These are phyloP conservation scores for Heliconius cydno DNA, from an alignment of 2,888 invertebrate species.

Conservation along the genomic window DNA sequence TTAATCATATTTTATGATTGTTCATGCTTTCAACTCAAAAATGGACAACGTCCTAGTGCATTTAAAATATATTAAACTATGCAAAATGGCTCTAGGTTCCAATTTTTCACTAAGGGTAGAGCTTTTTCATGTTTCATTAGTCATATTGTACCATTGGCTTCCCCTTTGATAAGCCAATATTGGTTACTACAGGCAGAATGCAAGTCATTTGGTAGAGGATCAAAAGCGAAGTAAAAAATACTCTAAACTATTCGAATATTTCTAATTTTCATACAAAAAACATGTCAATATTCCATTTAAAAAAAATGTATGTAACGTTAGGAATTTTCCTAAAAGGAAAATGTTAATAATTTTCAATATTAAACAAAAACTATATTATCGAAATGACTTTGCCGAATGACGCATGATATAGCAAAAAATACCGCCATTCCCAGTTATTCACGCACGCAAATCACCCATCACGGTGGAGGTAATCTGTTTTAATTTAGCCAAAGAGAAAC, in stretches of 20 bases:
- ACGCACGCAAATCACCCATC: conserved; percentile 70
- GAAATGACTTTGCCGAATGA: conserved; percentile 13
- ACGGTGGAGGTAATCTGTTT: conserved; percentile 65
- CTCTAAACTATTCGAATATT: too few species aligned
- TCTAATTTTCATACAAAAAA: neutral
- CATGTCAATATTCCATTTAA: neutral
- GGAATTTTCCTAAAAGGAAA: neutral
- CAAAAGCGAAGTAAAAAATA: too few species aligned
- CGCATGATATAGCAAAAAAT: conserved; percentile 56
- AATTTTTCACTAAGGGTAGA: too few species aligned
- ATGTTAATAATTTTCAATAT: neutral
- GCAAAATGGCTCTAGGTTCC: too few species aligned
- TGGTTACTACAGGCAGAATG: neutral
- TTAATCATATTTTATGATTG: too few species aligned
- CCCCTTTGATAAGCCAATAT: neutral
- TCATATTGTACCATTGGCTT: neutral
- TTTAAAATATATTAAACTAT: too few species aligned
- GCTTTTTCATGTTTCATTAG: too few species aligned
- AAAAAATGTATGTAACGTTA: neutral
- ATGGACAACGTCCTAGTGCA: too few species aligned
- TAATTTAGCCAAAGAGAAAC: conserved; percentile 66
- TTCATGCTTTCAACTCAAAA: too few species aligned
- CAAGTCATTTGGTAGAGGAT: neutral
- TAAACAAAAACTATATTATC: neutral
- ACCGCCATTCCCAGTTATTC: conserved; percentile 57